Base-by-base conservation (phyloP, 2,113 vertebrate genomes). In the Opisthocomus hoazin region DNA sequence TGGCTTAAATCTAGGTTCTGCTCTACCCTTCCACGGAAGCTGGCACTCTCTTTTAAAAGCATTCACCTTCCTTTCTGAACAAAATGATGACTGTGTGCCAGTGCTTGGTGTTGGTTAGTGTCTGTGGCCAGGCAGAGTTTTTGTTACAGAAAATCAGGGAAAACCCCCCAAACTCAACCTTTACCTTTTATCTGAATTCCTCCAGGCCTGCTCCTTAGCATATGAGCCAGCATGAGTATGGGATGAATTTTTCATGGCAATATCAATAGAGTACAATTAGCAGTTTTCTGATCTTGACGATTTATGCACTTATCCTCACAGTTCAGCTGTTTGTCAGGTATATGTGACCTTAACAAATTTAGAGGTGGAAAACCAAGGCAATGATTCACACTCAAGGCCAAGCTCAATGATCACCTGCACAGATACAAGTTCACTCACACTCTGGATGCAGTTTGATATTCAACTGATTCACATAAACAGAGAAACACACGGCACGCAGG, bases 151-250 rank as follows among this genome's bases (percentile, higher is more conserved):
- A 84, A 89, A 75, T 36, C 5, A 32, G 22, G 13, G 12, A 0
- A 3, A 0, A 21, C 34, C 23, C 2, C 1, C 10, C 12, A 12
- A 21, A 50, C 20, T 2, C 17, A n/a, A n/a, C n/a, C 12, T 23
- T 19, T 54, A 17, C 12, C 87, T 84, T 32, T 53, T 11, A 81
- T 71, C n/a, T 3, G 12, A 63, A 79, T 85, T 82, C 15, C 12
- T 58, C 9, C 7, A 57, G 41, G 2, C 12, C 21, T 58, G 9
- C 15, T 53, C 16, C 22, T 60, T 60, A 73, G 16, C 22, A 50
- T 57, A 6, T 21, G 4, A 91, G 15, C 11, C 41, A 84, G 12
- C 11, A 50, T 3, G 2, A 16, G 9, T 5, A 53, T 8, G 2
- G 54, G 17, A 58, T 51, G 2, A 60, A 18, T 68, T 84, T 65